These are phyloP conservation scores for Lottia gigantea DNA, from an alignment of 2,888 invertebrate species.

Conservation along the genomic window DNA sequence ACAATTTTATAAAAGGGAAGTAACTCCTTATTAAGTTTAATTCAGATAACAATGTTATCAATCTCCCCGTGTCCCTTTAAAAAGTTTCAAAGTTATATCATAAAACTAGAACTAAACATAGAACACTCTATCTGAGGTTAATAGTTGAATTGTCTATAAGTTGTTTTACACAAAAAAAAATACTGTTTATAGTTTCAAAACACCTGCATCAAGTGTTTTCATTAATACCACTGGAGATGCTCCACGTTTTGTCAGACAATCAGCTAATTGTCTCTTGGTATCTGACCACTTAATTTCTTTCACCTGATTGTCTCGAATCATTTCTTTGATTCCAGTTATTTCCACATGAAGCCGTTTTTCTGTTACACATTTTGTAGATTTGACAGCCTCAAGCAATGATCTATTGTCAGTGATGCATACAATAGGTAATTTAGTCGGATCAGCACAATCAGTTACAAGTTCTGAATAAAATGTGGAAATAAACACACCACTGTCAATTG, in stretches of 20 bases:
- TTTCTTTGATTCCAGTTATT: constrained; percentile 10
- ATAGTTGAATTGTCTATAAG: no score
- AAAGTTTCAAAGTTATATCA: no score
- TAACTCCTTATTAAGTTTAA: no score
- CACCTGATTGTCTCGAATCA: not conserved
- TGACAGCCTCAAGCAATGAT: constrained; percentile 7
- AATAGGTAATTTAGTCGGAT: constrained; percentile 12
- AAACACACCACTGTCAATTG: constrained; percentile 11
- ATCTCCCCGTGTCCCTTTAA: no score
- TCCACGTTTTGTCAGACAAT: not conserved
- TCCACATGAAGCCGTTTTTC: not conserved
- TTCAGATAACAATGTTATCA: no score
- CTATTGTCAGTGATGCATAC: constrained; percentile 14
- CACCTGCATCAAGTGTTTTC: constrained; percentile 4
- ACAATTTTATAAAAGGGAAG: no score
- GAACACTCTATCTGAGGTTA: no score
- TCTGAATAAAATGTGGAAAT: constrained; percentile 12
- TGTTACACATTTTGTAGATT: constrained; percentile 14
- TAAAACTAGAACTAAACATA: no score
- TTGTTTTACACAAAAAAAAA: no score
- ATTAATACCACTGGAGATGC: not conserved
- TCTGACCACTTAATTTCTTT: constrained; percentile 5
- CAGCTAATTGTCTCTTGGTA: constrained; percentile 3
- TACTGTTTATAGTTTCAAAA: not conserved
- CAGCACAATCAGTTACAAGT: constrained; percentile 11